phyloP scores from a whole-genome alignment of 1,140 invertebrate genomes.

The Lepidurus packardi region DNA sequence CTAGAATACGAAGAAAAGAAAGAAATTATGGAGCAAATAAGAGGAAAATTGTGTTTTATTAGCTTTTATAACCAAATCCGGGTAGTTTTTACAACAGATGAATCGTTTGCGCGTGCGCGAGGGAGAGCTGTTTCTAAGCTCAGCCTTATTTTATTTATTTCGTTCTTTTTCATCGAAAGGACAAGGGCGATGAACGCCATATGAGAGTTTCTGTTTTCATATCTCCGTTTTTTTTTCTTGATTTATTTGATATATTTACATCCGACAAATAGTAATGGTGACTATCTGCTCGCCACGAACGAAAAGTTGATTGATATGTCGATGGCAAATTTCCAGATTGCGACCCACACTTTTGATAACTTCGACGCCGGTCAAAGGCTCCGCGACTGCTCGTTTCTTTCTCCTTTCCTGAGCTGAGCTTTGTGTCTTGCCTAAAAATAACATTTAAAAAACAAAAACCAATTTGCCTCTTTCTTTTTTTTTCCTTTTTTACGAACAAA shows the following conservation, averaged over 20 bases:
- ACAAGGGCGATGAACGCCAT: not conserved
- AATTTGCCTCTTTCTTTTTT: not conserved
- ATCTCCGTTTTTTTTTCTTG: not conserved
- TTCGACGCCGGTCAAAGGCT: not conserved
- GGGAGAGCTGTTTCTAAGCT: too few relatives aligned
- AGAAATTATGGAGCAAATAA: too few relatives aligned
- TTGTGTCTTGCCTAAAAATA: constrained; percentile 24
- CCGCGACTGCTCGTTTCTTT: not conserved
- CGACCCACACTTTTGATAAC: constrained; percentile 23
- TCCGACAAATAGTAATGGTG: constrained; percentile 44
- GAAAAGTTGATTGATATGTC: constrained; percentile 71
- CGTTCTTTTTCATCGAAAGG: too few relatives aligned
- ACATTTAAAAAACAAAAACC: not conserved
- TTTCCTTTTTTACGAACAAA: not conserved
- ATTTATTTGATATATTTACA: not conserved
- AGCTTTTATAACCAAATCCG: too few relatives aligned
- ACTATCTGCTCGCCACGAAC: constrained; percentile 80
- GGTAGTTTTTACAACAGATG: too few relatives aligned
- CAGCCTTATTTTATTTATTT: too few relatives aligned
- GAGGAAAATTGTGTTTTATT: too few relatives aligned
- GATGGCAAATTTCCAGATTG: constrained; percentile 59
- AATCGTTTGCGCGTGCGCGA: too few relatives aligned
- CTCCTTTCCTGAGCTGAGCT: constrained; percentile 18
- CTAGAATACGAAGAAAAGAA: too few relatives aligned
- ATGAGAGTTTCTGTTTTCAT: not conserved